These are phyloP conservation scores for Acridotheres tristis DNA, from an alignment of 2,797 vertebrate species.

Conservation along the genomic window DNA sequence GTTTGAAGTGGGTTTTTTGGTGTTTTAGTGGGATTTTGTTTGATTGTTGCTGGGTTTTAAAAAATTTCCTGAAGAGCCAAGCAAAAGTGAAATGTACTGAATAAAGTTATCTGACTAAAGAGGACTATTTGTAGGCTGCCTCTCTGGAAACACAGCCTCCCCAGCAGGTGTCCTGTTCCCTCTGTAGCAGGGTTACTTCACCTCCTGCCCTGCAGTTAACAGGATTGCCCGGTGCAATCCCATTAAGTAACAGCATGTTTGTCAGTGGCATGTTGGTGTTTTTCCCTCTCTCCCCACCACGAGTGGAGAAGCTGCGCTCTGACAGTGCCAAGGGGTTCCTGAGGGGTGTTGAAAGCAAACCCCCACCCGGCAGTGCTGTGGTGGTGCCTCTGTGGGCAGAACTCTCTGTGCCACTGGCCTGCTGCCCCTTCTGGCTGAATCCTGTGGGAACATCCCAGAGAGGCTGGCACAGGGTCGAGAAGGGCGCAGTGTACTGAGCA, in stretches of 20 bases:
- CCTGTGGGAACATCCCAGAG: background rate
- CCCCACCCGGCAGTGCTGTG: accelerated
- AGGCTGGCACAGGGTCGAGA: accelerated
- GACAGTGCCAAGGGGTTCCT: background rate
- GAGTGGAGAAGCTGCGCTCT: background rate
- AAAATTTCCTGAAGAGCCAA: background rate
- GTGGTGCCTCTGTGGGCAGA: background rate
- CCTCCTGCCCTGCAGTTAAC: background rate
- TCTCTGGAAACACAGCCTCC: background rate
- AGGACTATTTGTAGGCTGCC: background rate
- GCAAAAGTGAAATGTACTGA: background rate
- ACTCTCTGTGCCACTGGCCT: background rate
- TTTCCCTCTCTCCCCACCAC: background rate
- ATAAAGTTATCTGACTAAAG: background rate
- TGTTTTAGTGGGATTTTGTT: background rate
- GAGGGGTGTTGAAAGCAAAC: background rate
- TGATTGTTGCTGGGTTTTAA: background rate
- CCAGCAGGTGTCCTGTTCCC: background rate
- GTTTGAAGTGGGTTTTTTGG: background rate
- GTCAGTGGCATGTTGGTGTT: background rate
- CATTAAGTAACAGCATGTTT: accelerated
- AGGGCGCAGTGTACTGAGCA: accelerated
- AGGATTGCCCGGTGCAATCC: background rate
- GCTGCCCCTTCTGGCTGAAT: background rate
- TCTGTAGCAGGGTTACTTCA: background rate